Evolutionary conservation across 2,888 invertebrate genomes (phyloP).

Genomic region (Tanypteryx hageni): DNA sequence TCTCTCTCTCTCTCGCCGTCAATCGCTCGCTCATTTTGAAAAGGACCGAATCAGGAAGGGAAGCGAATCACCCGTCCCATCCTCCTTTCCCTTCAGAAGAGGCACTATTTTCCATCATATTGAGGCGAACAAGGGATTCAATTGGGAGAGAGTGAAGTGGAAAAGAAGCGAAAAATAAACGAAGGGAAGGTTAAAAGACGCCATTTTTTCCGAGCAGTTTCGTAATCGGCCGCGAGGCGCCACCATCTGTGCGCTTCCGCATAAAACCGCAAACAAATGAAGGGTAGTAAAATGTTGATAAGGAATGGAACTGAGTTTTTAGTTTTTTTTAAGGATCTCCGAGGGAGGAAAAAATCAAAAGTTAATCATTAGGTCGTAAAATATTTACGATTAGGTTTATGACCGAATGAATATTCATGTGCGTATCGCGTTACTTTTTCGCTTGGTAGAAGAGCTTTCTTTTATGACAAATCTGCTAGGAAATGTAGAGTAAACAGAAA

Average conservation of each 20-base stretch:
- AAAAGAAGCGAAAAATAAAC: neutral
- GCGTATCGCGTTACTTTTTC: neutral
- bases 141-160: neutral
- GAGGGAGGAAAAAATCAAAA: constrained; percentile 12
- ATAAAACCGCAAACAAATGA: neutral
- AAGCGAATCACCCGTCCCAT: neutral
- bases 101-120: neutral
- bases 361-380: neutral
- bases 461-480: neutral
- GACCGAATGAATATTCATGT: neutral
- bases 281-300: neutral
- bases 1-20: neutral
- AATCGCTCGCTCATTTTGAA: neutral
- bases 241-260: neutral
- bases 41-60: neutral
- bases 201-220: neutral
- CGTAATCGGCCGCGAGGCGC: neutral
- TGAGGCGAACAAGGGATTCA: neutral
- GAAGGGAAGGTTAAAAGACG: neutral
- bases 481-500: neutral
- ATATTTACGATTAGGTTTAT: neutral
- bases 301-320: neutral
- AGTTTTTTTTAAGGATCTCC: neutral
- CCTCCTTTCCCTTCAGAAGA: neutral
- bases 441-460: neutral